phyloP scores from a whole-genome alignment of 2,797 vertebrate genomes.

The Pristis pectinata region DNA sequence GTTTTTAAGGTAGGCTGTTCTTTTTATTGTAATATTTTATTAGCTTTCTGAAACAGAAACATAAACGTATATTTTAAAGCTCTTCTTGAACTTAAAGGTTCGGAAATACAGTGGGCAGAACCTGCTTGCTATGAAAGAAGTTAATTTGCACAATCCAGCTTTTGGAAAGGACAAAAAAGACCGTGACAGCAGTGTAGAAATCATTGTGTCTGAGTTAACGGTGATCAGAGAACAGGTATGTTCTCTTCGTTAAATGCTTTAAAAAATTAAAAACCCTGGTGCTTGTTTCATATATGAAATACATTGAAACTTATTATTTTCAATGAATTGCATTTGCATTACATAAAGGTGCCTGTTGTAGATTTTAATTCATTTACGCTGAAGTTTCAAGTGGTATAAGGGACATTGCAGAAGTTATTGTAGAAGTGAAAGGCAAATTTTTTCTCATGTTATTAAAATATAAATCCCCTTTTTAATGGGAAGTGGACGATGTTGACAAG shows the following conservation, averaged over 20 bases:
- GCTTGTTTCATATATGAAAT: not conserved
- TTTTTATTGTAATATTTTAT: slow-evolving; percentile 31
- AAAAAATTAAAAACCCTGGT: not conserved
- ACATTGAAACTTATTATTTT: not conserved
- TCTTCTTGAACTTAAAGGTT: slow-evolving; percentile 57
- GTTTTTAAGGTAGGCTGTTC: slow-evolving; percentile 73
- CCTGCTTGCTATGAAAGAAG: slow-evolving; percentile 81
- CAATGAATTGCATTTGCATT: not conserved
- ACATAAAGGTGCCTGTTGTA: not conserved
- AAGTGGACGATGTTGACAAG: not conserved
- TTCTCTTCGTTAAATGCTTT: not conserved
- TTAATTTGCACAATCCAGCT: slow-evolving; percentile 76
- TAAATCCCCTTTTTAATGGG: not conserved
- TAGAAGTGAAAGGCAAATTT: not conserved
- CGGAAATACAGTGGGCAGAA: slow-evolving; percentile 75
- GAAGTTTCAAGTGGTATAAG: not conserved
- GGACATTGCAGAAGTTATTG: not conserved
- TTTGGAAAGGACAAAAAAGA: slow-evolving; percentile 86
- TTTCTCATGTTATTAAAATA: not conserved
- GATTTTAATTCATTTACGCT: not conserved
- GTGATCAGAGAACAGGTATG: slow-evolving; percentile 81
- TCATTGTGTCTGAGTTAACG: slow-evolving; percentile 78
- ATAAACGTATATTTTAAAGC: not conserved
- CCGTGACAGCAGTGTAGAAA: slow-evolving; percentile 75
- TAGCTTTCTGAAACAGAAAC: not conserved